Evolutionary conservation across 2,888 invertebrate species (phyloP).

Genomic region (Didymodactylos carnosus): DNA sequence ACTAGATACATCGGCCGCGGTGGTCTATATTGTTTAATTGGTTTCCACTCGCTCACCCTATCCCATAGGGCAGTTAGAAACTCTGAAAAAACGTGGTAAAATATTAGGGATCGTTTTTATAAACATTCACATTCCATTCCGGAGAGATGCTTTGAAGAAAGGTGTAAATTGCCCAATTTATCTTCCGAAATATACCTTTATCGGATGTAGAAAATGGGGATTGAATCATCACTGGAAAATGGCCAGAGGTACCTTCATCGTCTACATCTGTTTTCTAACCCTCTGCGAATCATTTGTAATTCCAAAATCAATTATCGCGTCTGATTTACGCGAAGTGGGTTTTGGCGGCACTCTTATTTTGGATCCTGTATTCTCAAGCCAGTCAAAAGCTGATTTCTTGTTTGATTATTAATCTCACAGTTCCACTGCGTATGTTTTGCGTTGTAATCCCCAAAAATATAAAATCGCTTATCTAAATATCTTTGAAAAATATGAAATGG

Average conservation of each 20-base stretch:
- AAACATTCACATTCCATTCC: neutral
- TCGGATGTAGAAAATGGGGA: neutral
- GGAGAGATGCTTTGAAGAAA: neutral
- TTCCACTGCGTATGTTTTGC: neutral
- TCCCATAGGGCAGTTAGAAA: neutral
- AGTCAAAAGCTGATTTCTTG: neutral
- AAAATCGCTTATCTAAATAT: neutral
- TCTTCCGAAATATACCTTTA: neutral
- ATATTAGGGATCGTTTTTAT: neutral
- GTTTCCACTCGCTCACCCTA: neutral
- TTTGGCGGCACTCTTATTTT: neutral
- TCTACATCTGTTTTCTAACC: neutral
- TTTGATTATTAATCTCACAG: neutral
- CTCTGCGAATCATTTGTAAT: neutral
- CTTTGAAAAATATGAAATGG: neutral
- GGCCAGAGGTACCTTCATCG: neutral
- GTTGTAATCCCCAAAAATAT: neutral
- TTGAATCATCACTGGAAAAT: neutral
- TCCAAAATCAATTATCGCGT: neutral
- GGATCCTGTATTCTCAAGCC: neutral
- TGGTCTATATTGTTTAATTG: neutral
- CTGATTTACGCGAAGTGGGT: neutral
- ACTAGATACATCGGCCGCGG: neutral
- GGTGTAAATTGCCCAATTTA: neutral
- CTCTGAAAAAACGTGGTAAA: neutral